These are phyloP conservation scores for Microtus richardsoni DNA, from an alignment of 2,113 vertebrate species.

Conservation along the genomic window DNA sequence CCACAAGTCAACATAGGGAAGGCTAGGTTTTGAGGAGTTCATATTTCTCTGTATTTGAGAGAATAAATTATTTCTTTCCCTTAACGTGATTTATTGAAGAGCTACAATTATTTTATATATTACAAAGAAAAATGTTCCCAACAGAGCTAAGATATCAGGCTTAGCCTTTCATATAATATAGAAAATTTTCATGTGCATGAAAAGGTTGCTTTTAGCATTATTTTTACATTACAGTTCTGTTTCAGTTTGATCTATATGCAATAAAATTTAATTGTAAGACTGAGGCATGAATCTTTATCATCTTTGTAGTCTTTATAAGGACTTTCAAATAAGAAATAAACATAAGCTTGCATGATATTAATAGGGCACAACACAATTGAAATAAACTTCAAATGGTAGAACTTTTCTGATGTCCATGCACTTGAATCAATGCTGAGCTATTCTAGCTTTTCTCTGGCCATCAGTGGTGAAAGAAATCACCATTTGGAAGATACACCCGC, in stretches of 20 bases:
- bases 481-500: neutral
- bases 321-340: neutral
- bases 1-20: neutral
- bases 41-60: constrained; percentile 25
- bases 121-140: neutral
- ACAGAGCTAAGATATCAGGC: neutral
- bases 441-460: neutral
- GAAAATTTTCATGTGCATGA: neutral
- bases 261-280: constrained; percentile 6
- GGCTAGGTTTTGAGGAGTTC: neutral
- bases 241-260: neutral
- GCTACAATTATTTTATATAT: neutral
- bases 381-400: neutral
- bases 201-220: neutral
- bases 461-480: neutral
- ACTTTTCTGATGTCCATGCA: neutral
- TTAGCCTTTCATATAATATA: neutral
- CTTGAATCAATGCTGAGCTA: neutral
- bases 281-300: neutral
- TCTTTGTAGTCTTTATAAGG: neutral
- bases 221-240: neutral
- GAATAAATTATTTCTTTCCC: constrained; percentile 19
- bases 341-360: neutral
- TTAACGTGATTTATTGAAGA: neutral
- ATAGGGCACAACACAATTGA: neutral